phyloP scores from a whole-genome alignment of 2,797 vertebrate species.

The Cyprinodon diabolis region DNA sequence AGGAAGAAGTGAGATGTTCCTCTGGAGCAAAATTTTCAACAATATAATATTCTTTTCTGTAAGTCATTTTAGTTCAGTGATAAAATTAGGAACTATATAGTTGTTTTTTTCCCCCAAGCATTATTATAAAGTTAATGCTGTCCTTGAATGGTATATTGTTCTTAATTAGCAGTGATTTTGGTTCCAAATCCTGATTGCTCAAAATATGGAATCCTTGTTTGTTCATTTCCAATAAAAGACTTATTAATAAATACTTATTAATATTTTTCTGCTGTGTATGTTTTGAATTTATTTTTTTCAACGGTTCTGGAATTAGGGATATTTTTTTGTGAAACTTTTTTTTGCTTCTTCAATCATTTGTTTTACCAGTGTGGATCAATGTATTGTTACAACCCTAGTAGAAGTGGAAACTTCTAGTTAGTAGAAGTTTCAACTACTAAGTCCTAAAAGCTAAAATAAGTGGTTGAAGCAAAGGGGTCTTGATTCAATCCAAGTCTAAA shows the following conservation, averaged over 20 bases:
- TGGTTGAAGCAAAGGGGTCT: not conserved
- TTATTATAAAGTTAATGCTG: constrained; percentile 1
- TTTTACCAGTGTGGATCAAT: too few relatives aligned
- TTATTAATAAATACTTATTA: not conserved
- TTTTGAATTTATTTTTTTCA: not conserved
- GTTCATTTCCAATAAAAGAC: constrained; percentile 63
- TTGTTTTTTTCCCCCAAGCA: constrained; percentile 2
- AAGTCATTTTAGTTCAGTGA: constrained; percentile 30
- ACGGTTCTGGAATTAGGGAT: not conserved
- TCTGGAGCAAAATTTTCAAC: constrained; percentile 1
- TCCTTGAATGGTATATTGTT: constrained; percentile 4
- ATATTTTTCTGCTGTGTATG: not conserved
- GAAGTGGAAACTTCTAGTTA: too few relatives aligned
- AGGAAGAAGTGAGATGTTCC: constrained; percentile 89
- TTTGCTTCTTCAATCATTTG: too few relatives aligned
- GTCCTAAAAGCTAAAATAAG: not conserved
- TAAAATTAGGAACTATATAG: constrained; percentile 16
- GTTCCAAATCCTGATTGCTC: constrained; percentile 14
- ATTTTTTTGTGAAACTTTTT: not conserved
- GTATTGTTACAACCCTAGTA: too few relatives aligned
- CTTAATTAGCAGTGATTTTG: not conserved
- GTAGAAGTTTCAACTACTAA: not conserved
- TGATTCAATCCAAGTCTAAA: not conserved
- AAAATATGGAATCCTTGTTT: not conserved
- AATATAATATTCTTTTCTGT: constrained; percentile 11